These are phyloP conservation scores for Recurvirostra avosetta DNA, from an alignment of 2,113 vertebrate genomes.

Conservation along the genomic window DNA sequence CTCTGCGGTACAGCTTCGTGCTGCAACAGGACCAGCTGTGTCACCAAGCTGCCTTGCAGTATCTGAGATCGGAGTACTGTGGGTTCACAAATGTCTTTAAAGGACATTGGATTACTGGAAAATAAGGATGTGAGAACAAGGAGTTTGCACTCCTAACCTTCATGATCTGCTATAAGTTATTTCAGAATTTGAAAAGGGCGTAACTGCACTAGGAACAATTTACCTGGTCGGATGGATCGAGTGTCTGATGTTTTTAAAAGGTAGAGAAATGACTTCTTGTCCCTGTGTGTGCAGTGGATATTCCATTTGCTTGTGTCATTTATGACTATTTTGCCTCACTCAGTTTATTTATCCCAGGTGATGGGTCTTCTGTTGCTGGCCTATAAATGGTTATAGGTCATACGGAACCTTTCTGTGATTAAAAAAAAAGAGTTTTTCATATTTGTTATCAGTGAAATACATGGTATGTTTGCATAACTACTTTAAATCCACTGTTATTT, in stretches of 20 bases:
- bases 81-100: neutral
- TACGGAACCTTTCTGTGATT: neutral
- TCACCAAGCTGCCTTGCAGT: neutral
- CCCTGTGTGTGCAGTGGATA: neutral
- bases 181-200: neutral
- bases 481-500: neutral
- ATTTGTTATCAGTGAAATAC: neutral
- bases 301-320: neutral
- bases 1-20: neutral
- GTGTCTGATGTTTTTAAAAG: neutral
- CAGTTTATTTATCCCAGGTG: neutral
- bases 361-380: neutral
- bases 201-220: neutral
- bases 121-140: neutral
- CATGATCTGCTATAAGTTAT: neutral
- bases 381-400: neutral
- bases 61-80: no score
- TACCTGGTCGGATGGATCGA: neutral
- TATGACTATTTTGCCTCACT: neutral
- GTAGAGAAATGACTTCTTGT: neutral
- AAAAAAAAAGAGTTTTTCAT: neutral
- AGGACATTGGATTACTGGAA: neutral
- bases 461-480: no score
- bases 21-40: neutral
- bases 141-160: neutral